Evolutionary conservation across 2,113 vertebrate species (phyloP).

Genomic region (Scortum barcoo): DNA sequence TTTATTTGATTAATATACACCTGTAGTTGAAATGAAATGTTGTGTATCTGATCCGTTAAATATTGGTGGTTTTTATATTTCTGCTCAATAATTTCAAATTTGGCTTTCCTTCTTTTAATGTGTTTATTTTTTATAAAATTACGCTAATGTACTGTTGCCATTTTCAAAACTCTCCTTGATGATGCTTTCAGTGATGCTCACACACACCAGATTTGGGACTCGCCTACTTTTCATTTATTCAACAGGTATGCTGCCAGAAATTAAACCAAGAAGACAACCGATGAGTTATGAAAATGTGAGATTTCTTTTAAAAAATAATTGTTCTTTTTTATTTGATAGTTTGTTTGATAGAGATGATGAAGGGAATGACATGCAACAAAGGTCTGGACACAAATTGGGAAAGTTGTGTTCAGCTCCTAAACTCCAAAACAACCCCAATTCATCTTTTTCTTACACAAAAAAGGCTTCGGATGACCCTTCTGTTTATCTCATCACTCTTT

Average conservation of each 20-base stretch:
- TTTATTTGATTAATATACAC: not conserved
- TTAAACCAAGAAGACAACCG: not conserved
- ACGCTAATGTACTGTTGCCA: not conserved
- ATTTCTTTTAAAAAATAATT: not conserved
- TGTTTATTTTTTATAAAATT: not conserved
- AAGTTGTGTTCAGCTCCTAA: not conserved
- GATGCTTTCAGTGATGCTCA: not conserved
- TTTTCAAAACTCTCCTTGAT: too few species aligned
- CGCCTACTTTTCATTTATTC: not conserved
- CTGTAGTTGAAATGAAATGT: not conserved
- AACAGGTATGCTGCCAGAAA: not conserved
- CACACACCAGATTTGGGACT: not conserved
- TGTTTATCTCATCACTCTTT: too few species aligned
- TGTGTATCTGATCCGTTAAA: not conserved
- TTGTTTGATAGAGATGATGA: not conserved
- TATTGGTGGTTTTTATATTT: not conserved
- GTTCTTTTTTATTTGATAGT: not conserved
- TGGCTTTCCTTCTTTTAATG: not conserved
- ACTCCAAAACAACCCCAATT: too few species aligned
- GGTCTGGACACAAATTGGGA: too few species aligned
- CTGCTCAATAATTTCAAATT: not conserved
- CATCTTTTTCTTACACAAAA: too few species aligned
- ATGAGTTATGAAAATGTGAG: not conserved
- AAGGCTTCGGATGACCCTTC: too few species aligned
- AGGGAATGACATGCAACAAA: too few species aligned